Base-by-base conservation (phyloP, 2,797 vertebrate species). In the Phyllotis vaccarum region DNA sequence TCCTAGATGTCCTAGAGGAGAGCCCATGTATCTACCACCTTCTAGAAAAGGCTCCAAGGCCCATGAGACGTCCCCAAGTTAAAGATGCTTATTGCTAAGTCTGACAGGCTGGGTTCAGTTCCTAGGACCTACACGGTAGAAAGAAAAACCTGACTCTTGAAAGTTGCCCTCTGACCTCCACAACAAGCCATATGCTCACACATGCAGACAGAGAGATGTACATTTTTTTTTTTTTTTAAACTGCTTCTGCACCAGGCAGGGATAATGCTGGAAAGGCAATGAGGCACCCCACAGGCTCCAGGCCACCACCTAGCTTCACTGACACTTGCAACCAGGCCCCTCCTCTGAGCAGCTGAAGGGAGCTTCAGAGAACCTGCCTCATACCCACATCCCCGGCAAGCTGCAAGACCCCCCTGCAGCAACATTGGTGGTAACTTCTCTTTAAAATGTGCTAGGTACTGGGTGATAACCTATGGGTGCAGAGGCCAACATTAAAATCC, bases 351-450 rank as follows among this genome's bases (percentile, higher is more conserved):
- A 6, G 85, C 76, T 46, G 64, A 62, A 56, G 62, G 72, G 21
- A 74, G 46, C 95, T 89, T 95, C 92, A 79, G 64, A 87, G 92
- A 58, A 12, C 22, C 56, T 16, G 0, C 19, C 3, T 56, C 37
- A 21, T 11, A 24, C 62, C 6, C 2, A 0, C 0, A 17, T 29
- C 79, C 43, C 79, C 72, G 9, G 19, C 37, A 37, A 56, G 43
- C 24, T n/a, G 52, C 24, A 0, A n/a, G 66, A 13, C 31, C 22
- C 19, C 78, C 40, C 68, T 13, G 9, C 27, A 1, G 34, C 49
- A 0, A 2, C 0, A 0, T 2, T 8, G 3, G 5, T 31, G 5
- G 21, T 2, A 1, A 5, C 9, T 21, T 58, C 0, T 0, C 72
- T 58, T 82, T 14, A 1, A 12, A 22, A 60, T 46, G 34, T 24